phyloP scores from a whole-genome alignment of 2,888 invertebrate species.

The Polyommatus iphigenia region DNA sequence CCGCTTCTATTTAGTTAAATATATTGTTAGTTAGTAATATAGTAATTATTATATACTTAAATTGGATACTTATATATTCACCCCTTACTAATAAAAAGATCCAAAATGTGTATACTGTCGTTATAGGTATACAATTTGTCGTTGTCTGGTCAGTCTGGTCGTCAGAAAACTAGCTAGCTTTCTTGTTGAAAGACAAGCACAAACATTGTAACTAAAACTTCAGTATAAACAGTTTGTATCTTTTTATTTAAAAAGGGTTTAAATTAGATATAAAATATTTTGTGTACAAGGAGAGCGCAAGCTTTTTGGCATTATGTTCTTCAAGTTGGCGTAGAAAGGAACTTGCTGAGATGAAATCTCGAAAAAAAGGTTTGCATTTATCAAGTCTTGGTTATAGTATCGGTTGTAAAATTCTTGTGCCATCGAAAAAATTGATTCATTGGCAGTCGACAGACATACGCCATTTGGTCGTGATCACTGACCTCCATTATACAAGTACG shows the following conservation, averaged over 20 bases:
- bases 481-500: no score
- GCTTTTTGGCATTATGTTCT: not conserved
- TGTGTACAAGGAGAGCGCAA: not conserved
- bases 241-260: not conserved
- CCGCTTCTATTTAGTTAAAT: not conserved
- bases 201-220: not conserved
- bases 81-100: not conserved
- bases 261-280: not conserved
- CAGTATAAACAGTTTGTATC: not conserved
- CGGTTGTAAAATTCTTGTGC: not conserved
- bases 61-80: constrained; percentile 13
- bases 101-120: not conserved
- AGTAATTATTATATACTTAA: not conserved
- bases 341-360: not conserved
- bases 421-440: no score
- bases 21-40: constrained; percentile 9
- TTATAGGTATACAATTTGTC: not conserved
- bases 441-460: no score
- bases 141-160: no score
- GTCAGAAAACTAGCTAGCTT: not conserved
- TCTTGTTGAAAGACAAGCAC: not conserved
- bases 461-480: no score
- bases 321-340: not conserved
- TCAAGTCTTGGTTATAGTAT: not conserved
- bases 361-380: not conserved